Conservation (phyloP, 1,140 invertebrate genomes). For the Meloidogyne floridensis region DNA sequence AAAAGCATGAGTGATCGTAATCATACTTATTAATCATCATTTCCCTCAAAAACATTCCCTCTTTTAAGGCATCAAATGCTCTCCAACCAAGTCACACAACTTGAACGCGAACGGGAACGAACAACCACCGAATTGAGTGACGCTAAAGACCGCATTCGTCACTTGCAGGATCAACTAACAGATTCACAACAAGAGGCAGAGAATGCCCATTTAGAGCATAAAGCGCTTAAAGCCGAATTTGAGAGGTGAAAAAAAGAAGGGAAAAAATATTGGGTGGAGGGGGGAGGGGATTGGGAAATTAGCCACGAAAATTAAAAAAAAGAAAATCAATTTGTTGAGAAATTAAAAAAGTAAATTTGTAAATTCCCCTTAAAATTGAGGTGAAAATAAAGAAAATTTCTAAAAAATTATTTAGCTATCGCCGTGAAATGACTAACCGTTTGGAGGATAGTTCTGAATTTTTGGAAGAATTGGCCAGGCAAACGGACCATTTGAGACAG, state of each 20-base stretch:
- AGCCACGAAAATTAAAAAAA: not conserved
- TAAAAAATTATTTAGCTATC: conserved; percentile 40
- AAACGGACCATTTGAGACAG: conserved; percentile 48
- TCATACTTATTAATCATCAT: no score
- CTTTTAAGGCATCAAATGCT: conserved; percentile 42
- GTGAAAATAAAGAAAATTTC: no score
- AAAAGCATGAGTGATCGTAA: no score
- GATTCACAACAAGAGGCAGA: conserved; percentile 42
- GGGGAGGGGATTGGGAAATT: not conserved
- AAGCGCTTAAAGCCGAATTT: conserved; percentile 36
- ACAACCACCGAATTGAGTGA: conserved; percentile 33
- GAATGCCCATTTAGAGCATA: conserved; percentile 34
- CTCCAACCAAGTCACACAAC: conserved; percentile 38
- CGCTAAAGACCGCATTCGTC: conserved; percentile 6
- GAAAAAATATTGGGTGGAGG: not conserved
- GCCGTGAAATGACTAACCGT: conserved; percentile 37
- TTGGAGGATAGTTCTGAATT: conserved; percentile 49
- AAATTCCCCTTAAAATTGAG: no score
- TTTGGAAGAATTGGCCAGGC: conserved; percentile 43
- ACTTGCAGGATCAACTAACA: conserved; percentile 40
- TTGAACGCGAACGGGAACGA: conserved; percentile 39
- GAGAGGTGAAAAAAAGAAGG: conserved; percentile 38
- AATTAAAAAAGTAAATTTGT: not conserved
- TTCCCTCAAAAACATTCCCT: not conserved
- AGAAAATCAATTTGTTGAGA: not conserved